A percentile compares a stretch with the other conserved stretches of the same genome.
Evolutionary conservation across 2,797 vertebrate species (phyloP).

Genomic region (Halcyon badia): DNA sequence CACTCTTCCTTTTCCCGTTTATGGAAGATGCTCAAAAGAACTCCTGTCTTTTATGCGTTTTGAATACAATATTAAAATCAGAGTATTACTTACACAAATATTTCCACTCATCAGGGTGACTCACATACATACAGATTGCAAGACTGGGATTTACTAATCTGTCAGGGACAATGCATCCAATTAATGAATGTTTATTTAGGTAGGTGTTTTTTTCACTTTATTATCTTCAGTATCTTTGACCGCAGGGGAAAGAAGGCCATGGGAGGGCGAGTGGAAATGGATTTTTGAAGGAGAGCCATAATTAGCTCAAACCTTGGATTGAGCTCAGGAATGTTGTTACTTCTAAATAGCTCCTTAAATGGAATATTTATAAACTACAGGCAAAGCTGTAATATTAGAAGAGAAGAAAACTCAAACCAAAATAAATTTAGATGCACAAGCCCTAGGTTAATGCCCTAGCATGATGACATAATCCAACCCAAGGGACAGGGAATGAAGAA

Average conservation of each 20-base stretch:
- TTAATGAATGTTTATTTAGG: slow-evolving; percentile 64
- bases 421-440: slow-evolving; percentile 40
- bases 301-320: slow-evolving; percentile 19
- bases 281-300: slow-evolving; percentile 15
- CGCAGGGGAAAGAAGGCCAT: background rate
- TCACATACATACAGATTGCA: slow-evolving; percentile 30
- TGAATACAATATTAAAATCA: slow-evolving; percentile 15
- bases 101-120: slow-evolving; percentile 42
- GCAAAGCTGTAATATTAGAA: slow-evolving; percentile 55
- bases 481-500: background rate
- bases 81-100: slow-evolving; percentile 9
- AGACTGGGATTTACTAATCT: slow-evolving; percentile 47
- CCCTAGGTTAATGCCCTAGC: slow-evolving; percentile 33
- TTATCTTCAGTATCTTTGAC: slow-evolving; percentile 12
- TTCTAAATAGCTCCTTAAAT: slow-evolving; percentile 54
- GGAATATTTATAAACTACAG: slow-evolving; percentile 52
- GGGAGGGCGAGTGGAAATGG: background rate
- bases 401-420: slow-evolving; percentile 30
- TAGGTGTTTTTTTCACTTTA: slow-evolving; percentile 31
- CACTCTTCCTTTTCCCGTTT: background rate
- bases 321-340: slow-evolving; percentile 44
- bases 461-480: slow-evolving; percentile 44
- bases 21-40: background rate
- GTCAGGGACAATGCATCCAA: background rate
- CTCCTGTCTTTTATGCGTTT: background rate